phyloP scores from a whole-genome alignment of 1,140 invertebrate species.

The Rhopalosiphum padi region DNA sequence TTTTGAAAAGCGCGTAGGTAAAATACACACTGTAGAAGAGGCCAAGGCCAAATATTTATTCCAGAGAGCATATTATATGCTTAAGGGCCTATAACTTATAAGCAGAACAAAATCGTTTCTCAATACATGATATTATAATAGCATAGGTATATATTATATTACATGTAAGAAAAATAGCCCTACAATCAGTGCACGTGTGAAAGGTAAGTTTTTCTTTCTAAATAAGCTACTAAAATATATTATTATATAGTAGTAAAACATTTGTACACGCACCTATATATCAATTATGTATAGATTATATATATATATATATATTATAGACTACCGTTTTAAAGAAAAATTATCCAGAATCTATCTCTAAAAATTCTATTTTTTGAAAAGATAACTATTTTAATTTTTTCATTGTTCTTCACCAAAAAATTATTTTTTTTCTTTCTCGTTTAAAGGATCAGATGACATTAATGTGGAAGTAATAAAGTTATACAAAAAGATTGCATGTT shows the following conservation, averaged over 20 bases:
- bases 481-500: neutral
- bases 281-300: neutral
- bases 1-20: neutral
- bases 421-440: neutral
- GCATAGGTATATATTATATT: neutral
- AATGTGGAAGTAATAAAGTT: neutral
- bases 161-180: neutral
- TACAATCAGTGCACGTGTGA: neutral
- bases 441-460: neutral
- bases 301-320: no score
- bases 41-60: neutral
- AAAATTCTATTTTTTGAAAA: neutral
- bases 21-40: neutral
- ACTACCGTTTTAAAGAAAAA: neutral
- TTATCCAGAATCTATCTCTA: neutral
- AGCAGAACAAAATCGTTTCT: neutral
- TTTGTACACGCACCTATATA: neutral
- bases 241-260: neutral
- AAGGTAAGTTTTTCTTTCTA: neutral
- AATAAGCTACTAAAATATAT: neutral
- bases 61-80: neutral
- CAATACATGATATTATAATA: neutral
- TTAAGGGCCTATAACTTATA: neutral
- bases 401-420: no score
- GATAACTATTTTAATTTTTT: neutral